Conservation (phyloP, 2,888 invertebrate species). For the Nebria brevicollis region DNA sequence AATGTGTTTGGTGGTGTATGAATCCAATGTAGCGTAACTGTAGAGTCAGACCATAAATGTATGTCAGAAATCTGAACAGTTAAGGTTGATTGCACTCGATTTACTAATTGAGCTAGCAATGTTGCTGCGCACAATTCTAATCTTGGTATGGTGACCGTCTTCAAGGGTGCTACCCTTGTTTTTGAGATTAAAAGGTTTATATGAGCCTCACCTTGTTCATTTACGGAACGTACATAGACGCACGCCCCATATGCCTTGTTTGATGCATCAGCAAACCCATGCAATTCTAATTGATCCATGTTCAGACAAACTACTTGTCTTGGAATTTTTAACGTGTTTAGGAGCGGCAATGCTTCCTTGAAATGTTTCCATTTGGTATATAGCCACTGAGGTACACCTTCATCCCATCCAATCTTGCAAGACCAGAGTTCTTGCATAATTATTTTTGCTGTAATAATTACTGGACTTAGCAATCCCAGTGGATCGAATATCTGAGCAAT, state of each 20-base stretch:
- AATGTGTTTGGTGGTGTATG: conserved; percentile 45
- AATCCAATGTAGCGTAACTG: conserved; percentile 54
- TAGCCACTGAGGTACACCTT: too few relatives aligned
- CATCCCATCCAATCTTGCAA: not conserved
- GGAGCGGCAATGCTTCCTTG: not conserved
- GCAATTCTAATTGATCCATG: not conserved
- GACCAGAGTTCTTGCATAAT: too few relatives aligned
- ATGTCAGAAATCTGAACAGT: conserved; percentile 28
- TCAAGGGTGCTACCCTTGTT: conserved; percentile 51
- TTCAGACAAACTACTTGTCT: not conserved
- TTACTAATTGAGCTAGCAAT: conserved; percentile 49
- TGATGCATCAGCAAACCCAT: conserved; percentile 13
- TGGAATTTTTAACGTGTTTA: conserved; percentile 6
- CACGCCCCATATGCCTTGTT: conserved; percentile 7
- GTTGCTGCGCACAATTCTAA: conserved; percentile 54
- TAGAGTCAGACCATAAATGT: conserved; percentile 53
- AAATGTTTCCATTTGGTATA: too few relatives aligned
- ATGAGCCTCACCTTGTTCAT: conserved; percentile 2
- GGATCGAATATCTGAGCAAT: not conserved
- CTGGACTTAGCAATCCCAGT: too few relatives aligned
- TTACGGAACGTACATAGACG: not conserved
- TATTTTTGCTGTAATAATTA: too few relatives aligned
- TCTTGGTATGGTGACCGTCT: conserved; percentile 51
- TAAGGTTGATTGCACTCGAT: conserved; percentile 32
- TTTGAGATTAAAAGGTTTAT: conserved; percentile 44